A percentile compares a stretch with the other conserved stretches of the same genome.
phyloP scores from a whole-genome alignment of 1,140 invertebrate species.

The Zaprionus davidi region DNA sequence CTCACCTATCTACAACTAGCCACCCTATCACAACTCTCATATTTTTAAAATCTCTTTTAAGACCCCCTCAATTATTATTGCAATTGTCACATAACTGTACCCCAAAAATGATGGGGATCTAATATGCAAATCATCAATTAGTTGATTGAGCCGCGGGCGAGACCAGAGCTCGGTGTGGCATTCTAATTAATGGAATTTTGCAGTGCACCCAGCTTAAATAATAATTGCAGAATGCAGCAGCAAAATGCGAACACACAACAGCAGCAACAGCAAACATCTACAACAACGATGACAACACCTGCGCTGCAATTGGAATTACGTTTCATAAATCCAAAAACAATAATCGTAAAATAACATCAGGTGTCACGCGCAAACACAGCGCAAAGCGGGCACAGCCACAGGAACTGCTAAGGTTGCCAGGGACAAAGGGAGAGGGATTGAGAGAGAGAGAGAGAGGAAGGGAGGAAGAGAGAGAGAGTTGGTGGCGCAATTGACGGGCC shows the following conservation, averaged over 20 bases:
- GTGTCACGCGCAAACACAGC: slow-evolving; percentile 75
- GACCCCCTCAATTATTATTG: background rate
- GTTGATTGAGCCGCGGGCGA: slow-evolving; percentile 48
- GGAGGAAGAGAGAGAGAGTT: background rate
- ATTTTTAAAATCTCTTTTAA: background rate
- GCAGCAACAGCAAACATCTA: slow-evolving; percentile 22
- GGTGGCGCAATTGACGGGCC: slow-evolving; percentile 1
- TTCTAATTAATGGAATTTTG: slow-evolving; percentile 66
- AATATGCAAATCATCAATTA: slow-evolving; percentile 48
- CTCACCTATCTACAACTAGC: background rate
- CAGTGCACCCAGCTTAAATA: slow-evolving; percentile 25
- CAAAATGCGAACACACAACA: slow-evolving; percentile 2
- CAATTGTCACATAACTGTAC: slow-evolving; percentile 6
- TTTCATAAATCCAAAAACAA: slow-evolving; percentile 81
- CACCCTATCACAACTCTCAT: background rate
- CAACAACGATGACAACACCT: slow-evolving; percentile 51
- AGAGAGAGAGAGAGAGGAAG: background rate
- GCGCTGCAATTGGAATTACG: slow-evolving; percentile 71
- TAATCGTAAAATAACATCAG: slow-evolving; percentile 82
- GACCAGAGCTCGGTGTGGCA: slow-evolving; percentile 45
- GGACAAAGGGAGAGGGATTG: background rate
- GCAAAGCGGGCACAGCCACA: slow-evolving; percentile 20
- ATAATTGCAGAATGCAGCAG: slow-evolving; percentile 32
- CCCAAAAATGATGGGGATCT: background rate
- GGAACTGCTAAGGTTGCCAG: background rate